Evolutionary conservation across 2,113 vertebrate species (phyloP).

Genomic region (Malurus alboscapulatus): DNA sequence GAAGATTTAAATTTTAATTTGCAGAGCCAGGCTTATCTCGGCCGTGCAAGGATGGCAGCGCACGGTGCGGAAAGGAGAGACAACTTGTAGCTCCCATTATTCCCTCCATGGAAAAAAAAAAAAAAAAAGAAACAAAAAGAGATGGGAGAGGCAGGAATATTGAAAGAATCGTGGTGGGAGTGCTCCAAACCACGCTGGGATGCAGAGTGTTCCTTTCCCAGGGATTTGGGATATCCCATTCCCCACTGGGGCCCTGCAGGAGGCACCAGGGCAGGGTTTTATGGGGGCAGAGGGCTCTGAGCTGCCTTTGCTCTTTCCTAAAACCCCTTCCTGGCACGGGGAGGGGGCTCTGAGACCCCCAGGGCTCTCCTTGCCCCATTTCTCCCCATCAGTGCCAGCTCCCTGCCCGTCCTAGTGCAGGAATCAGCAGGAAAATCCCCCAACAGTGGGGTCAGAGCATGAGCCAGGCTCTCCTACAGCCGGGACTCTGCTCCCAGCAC

Average conservation of each 20-base stretch:
- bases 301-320: not conserved
- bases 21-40: not conserved
- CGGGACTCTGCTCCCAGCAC: accelerated
- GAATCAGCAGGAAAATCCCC: not conserved
- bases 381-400: not conserved
- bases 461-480: accelerated
- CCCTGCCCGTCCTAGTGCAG: not conserved
- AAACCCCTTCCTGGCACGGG: accelerated
- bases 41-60: not conserved
- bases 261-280: not conserved
- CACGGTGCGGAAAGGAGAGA: not conserved
- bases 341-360: not conserved
- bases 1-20: conserved; percentile 44
- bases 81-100: not conserved
- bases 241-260: accelerated
- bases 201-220: not conserved
- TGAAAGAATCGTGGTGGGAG: not conserved
- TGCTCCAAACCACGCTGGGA: accelerated
- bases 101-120: not conserved
- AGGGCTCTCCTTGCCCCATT: not conserved
- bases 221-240: not conserved
- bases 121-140: not conserved
- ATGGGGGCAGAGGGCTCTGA: not conserved
- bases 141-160: not conserved
- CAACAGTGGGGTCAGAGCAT: accelerated